These are phyloP conservation scores for Drosophila suboccidentalis DNA, from an alignment of 2,888 invertebrate genomes.

Conservation along the genomic window DNA sequence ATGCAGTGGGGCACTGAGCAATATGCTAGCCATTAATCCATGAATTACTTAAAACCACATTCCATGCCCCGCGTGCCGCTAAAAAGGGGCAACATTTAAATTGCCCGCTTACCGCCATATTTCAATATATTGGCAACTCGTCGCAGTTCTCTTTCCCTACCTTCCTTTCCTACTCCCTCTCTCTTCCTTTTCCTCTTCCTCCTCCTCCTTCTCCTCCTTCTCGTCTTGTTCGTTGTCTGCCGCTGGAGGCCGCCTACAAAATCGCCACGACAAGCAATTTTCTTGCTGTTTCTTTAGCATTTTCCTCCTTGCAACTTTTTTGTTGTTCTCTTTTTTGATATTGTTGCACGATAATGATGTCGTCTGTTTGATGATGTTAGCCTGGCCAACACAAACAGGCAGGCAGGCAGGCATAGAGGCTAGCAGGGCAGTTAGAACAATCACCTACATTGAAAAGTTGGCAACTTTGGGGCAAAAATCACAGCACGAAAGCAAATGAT, in stretches of 20 bases:
- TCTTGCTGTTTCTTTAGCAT: slow-evolving; percentile 53
- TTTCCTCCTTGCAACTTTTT: slow-evolving; percentile 13
- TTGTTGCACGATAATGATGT: slow-evolving; percentile 83
- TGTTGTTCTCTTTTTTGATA: slow-evolving; percentile 56
- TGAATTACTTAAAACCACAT: slow-evolving; percentile 81
- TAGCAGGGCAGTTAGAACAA: slow-evolving; percentile 62
- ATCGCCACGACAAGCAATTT: slow-evolving; percentile 70
- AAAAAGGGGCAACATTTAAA: slow-evolving; percentile 69
- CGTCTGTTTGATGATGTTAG: slow-evolving; percentile 79
- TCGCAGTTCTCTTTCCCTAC: slow-evolving; percentile 9
- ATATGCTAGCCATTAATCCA: slow-evolving; percentile 81
- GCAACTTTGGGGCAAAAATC: slow-evolving; percentile 71
- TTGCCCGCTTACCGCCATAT: slow-evolving; percentile 82
- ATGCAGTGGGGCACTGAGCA: slow-evolving; percentile 60
- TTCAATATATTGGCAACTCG: slow-evolving; percentile 74
- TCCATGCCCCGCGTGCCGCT: slow-evolving; percentile 56
- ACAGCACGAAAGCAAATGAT: slow-evolving; percentile 82
- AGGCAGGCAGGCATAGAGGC: slow-evolving; percentile 26
- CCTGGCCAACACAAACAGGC: slow-evolving; percentile 43
- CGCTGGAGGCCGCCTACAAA: slow-evolving; percentile 72
- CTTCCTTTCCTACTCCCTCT: neutral
- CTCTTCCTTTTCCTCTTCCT: neutral
- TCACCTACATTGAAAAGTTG: slow-evolving; percentile 73
- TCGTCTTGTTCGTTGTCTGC: slow-evolving; percentile 12
- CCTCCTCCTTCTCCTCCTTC: neutral